Base-by-base conservation (phyloP, 2,113 vertebrate genomes). In the Trogon melanurus region DNA sequence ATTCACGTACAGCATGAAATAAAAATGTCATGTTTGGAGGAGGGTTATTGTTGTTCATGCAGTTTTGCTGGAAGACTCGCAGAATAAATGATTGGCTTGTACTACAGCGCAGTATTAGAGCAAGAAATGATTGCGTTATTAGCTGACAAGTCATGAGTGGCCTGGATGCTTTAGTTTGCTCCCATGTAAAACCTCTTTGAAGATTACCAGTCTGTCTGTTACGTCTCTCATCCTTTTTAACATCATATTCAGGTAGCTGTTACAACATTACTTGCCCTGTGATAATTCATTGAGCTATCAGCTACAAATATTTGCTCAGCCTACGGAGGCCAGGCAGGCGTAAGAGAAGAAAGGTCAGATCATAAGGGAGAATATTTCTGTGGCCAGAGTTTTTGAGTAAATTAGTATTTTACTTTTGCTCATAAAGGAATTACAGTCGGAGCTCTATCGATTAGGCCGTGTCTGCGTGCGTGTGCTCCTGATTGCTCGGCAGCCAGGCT, bases 341-440 rank as follows among this genome's bases (percentile, higher is more conserved):
- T 71, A 74, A 86, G 71, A 92, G 76, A 48, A 96, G 80, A 93
- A 97, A 97, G 96, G 93, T 96, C 90, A 88, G 56, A 80, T 71
- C 85, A 79, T 32, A 45, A 80, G 88, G 74, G 89, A 95, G 36
- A 57, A 80, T 91, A 81, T 80, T 41, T 88, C 74, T 51, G 41
- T 66, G 47, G 47, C 87, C 71, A 83, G 92, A 95, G 67, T 86
- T 96, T 95, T 86, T 88, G 57, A 87, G 79, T 96, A 86, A 95
- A 95, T 96, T 78, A 95, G 74, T 95, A 60, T 96, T 97, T 97
- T 95, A 72, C 81, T 96, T 97, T 81, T 93, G 85, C 94, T 96
- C 78, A 50, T 96, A 71, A 95, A 96, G 88, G 82, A 84, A 75
- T 96, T 94, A 48, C 57, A 72, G 82, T 92, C 4, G 30, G 51